A percentile compares a stretch with the other conserved stretches of the same genome.
Evolutionary conservation across 2,113 vertebrate species (phyloP).

Genomic region (Apodemus sylvaticus): DNA sequence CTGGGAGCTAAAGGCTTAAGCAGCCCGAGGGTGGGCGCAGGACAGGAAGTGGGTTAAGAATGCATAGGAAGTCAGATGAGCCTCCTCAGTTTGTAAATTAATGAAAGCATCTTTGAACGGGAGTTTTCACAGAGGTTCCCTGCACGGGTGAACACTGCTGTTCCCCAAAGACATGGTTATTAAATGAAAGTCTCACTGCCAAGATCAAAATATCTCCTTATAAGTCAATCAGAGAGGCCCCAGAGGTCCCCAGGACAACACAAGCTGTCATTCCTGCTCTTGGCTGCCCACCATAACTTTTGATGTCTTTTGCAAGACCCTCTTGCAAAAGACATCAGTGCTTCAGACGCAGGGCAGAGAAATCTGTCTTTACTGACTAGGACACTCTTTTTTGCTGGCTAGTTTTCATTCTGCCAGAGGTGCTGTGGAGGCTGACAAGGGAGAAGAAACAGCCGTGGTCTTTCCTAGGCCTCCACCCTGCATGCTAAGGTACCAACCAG

Average conservation of each 20-base stretch:
- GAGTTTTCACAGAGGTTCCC: not conserved
- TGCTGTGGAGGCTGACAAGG: not conserved
- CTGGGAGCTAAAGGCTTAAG: not conserved
- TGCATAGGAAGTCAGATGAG: not conserved
- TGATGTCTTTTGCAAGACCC: not conserved
- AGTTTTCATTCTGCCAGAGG: not conserved
- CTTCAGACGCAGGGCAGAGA: not conserved
- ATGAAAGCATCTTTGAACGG: not conserved
- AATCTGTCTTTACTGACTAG: not conserved
- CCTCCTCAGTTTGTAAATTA: not conserved
- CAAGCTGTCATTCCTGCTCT: not conserved
- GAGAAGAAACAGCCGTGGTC: not conserved
- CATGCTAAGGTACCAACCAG: not conserved
- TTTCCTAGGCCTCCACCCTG: not conserved
- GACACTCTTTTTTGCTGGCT: not conserved
- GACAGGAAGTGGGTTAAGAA: not conserved
- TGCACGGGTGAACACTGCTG: not conserved
- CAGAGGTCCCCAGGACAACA: not conserved
- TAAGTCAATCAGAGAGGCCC: not conserved
- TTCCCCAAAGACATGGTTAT: not conserved
- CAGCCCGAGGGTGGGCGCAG: not conserved
- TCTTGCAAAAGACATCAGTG: not conserved
- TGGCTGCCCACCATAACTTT: not conserved
- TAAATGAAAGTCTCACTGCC: not conserved
- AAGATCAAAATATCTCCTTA: not conserved